Base-by-base conservation (phyloP, 1,140 invertebrate species). In the Hydropsyche tenuis region DNA sequence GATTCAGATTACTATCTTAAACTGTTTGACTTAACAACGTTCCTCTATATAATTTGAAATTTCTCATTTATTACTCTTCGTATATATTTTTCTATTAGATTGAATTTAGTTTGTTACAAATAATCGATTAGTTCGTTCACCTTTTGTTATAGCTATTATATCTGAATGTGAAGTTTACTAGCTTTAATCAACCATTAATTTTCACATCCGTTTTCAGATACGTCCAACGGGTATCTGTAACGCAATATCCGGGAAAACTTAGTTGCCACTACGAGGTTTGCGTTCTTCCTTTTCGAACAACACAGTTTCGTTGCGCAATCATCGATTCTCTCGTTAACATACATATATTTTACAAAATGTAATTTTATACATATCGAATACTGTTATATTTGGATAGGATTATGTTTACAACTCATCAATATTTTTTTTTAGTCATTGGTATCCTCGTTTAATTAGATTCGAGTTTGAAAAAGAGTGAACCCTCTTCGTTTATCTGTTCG, bases 151-250 rank as follows among this genome's bases (percentile, higher is more conserved):
- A n/a, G n/a, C n/a, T n/a, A n/a, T n/a, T n/a, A n/a, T n/a, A n/a
- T n/a, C n/a, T n/a, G 20, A 3, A 53, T 18, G 11, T 53, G 7
- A 53, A 51, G 48, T 65, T 76, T 76, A 76, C 73, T 73, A 70
- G 46, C 70, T 73, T 73, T 56, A 73, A 76, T 76, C 74, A 64
- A 72, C 64, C 53, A 48, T 76, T 53, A 65, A 73, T 73, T 73
- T 63, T 42, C 70, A 72, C 64, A 75, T 72, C 74, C 74, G 74
- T 43, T 68, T 72, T 56, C 30, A 46, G 18, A 18, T 23, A 42
- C 16, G 27, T 22, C 56, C 66, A 48, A 43, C 70, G 1, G 42
- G 72, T 25, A 60, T 51, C 37, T 22, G 64, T 23, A 69, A 72
- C 42, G 63, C 63, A 62, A 75, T 68, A 75, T 72, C 69, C 73